Conservation (phyloP, 2,797 vertebrate species). For the Melanotaenia pygmaea region DNA sequence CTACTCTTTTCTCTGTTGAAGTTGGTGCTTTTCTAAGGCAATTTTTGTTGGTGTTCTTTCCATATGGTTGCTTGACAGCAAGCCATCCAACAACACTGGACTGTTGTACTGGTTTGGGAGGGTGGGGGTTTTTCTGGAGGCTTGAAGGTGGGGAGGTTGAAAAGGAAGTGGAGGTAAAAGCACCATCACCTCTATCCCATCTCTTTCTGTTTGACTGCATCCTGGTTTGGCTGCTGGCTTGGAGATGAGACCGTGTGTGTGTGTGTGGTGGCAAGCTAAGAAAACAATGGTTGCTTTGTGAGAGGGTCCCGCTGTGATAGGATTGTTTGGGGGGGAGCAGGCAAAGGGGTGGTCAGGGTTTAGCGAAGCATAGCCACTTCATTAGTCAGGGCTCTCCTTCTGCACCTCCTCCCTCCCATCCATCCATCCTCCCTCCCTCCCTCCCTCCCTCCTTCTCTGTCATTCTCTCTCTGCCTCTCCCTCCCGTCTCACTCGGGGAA, state of each 20-base stretch:
- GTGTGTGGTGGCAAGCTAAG: slow-evolving; percentile 41
- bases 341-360: slow-evolving; percentile 48
- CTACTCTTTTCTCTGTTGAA: slow-evolving; percentile 1
- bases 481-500: slow-evolving; percentile 54
- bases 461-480: slow-evolving; percentile 44
- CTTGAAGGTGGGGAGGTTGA: slow-evolving; percentile 17
- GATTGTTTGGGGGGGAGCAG: slow-evolving; percentile 49
- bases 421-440: slow-evolving; percentile 25
- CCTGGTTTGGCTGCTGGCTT: slow-evolving; percentile 28
- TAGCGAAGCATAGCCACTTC: slow-evolving; percentile 78
- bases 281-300: slow-evolving; percentile 83
- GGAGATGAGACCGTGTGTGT: slow-evolving; percentile 32
- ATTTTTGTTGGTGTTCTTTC: neutral
- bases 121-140: neutral
- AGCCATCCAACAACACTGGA: neutral
- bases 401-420: slow-evolving; percentile 61
- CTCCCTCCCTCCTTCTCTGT: slow-evolving; percentile 41
- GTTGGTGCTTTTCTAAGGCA: neutral
- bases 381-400: slow-evolving; percentile 78
- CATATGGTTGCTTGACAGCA: neutral
- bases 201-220: slow-evolving; percentile 39
- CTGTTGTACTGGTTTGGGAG: slow-evolving; percentile 1
- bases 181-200: slow-evolving; percentile 9
- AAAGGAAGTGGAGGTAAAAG: slow-evolving; percentile 43
- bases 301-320: slow-evolving; percentile 68